Evolutionary conservation across 2,113 vertebrate genomes (phyloP), one percentile per base, ranked within the genome.

Genomic region (Chauna torquata): DNA sequence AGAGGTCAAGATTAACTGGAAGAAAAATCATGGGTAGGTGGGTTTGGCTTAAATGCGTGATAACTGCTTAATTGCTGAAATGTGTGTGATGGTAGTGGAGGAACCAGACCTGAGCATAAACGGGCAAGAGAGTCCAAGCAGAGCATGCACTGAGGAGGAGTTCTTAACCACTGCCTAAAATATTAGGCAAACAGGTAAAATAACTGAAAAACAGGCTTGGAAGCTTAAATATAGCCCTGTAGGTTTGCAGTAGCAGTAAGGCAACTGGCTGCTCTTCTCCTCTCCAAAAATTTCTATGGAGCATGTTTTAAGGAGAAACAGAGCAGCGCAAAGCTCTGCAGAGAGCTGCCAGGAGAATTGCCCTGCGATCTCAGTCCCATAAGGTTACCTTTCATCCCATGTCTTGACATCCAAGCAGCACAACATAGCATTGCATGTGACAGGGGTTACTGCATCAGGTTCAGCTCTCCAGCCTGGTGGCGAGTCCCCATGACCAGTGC

Each of bases 351-450:
- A 49, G 36, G 47, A 49, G 65, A 34, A 13, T 8, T 34, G 23
- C 59, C 34, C 59, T 6, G 28, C 0, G 0, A 24, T 65, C 71
- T 78, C 6, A 0, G 36, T 38, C 59, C 72, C 72, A 12, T 38
- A 0, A 2, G 47, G 22, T 64, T 74, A 22, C 23, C 12, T 65
- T 34, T 47, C 65, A 59, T 25, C 47, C 57, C 42, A 1, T 2
- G 6, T 12, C 8, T 68, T 82, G 32, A 24, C 61, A 49, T 25
- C 18, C 50, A 11, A 65, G n/a, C 69, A 94, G 86, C 55, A 61
- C 66, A 40, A 8, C 59, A 28, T 2, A 1, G 1, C 6, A 1
- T 50, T 13, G 8, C 2, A 5, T 4, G 0, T 23, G 36, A 36
- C 25, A 36, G 25, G n/a, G 15, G 18, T 4, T 85, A 6, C 27